These are phyloP conservation scores for Chloroceryle inda DNA, from an alignment of 2,797 vertebrate species.

Conservation along the genomic window DNA sequence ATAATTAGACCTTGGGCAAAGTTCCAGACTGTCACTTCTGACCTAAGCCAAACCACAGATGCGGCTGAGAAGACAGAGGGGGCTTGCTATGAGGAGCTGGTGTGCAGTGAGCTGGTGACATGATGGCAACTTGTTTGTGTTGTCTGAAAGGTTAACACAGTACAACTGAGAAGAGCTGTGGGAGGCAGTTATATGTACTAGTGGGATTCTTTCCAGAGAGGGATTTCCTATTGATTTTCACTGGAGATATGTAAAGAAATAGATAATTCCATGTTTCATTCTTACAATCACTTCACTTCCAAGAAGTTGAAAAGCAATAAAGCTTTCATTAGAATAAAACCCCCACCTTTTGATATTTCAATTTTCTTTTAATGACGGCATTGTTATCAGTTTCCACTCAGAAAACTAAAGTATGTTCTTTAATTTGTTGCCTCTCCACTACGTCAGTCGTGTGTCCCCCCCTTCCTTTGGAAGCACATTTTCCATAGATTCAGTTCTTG, in stretches of 20 bases:
- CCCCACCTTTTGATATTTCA: fast-evolving
- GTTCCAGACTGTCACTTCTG: conserved; percentile 54
- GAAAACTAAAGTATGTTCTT: background rate
- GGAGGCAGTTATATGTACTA: background rate
- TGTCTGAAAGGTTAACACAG: conserved; percentile 21
- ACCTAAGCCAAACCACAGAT: conserved; percentile 40
- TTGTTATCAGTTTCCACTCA: background rate
- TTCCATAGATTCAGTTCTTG: background rate
- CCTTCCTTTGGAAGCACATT: background rate
- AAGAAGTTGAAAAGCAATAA: background rate
- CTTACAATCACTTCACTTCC: background rate
- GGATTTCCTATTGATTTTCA: conserved; percentile 36
- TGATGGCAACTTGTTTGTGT: conserved; percentile 4
- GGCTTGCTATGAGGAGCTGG: background rate
- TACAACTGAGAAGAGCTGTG: conserved; percentile 15
- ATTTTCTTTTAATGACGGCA: background rate
- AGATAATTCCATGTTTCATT: background rate
- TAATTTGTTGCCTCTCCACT: background rate
- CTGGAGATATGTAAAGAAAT: background rate
- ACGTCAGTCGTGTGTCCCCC: fast-evolving
- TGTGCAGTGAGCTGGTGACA: conserved; percentile 5
- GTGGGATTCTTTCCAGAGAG: conserved; percentile 5
- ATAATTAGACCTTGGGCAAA: conserved; percentile 66
- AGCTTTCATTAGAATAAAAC: background rate
- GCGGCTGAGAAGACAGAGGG: background rate